phyloP scores from a whole-genome alignment of 2,113 vertebrate genomes.

The Lagopus muta region DNA sequence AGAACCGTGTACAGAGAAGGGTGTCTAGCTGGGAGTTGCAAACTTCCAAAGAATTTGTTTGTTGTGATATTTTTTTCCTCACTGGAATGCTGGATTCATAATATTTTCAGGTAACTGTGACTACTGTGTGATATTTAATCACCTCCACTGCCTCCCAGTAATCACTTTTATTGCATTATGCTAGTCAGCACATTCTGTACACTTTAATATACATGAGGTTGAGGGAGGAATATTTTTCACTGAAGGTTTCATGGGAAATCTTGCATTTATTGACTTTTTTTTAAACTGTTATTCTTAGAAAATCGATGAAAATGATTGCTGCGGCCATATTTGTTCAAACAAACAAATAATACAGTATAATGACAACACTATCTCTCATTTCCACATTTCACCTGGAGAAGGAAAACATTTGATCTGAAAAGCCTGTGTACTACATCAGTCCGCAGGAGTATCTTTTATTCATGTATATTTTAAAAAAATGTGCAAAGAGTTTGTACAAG shows the following conservation, averaged over 20 bases:
- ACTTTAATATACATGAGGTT: conserved; percentile 80
- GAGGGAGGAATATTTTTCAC: conserved; percentile 74
- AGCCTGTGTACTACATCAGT: conserved; percentile 67
- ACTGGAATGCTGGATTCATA: conserved; percentile 36
- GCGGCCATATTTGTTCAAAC: conserved; percentile 72
- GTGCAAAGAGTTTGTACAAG: conserved; percentile 70
- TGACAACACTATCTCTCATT: conserved; percentile 75
- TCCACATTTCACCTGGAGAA: conserved; percentile 78
- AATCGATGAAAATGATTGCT: conserved; percentile 70
- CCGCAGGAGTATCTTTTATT: conserved; percentile 77
- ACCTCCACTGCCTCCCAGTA: conserved; percentile 62
- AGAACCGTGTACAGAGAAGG: background rate
- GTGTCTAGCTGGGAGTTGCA: background rate
- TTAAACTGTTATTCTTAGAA: conserved; percentile 59
- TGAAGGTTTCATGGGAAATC: conserved; percentile 74
- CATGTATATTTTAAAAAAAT: conserved; percentile 77
- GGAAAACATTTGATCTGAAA: conserved; percentile 77
- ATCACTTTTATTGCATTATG: conserved; percentile 74
- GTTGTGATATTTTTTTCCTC: background rate
- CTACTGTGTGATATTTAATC: conserved; percentile 74
- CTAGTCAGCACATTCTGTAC: conserved; percentile 74
- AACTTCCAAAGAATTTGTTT: conserved; percentile 19
- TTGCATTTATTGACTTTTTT: conserved; percentile 75
- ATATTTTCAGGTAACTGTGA: conserved; percentile 67
- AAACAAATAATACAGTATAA: conserved; percentile 74